Evolutionary conservation across 2,113 vertebrate genomes (phyloP), one percentile per base, ranked within the genome.

Genomic region (Arvicanthis niloticus): DNA sequence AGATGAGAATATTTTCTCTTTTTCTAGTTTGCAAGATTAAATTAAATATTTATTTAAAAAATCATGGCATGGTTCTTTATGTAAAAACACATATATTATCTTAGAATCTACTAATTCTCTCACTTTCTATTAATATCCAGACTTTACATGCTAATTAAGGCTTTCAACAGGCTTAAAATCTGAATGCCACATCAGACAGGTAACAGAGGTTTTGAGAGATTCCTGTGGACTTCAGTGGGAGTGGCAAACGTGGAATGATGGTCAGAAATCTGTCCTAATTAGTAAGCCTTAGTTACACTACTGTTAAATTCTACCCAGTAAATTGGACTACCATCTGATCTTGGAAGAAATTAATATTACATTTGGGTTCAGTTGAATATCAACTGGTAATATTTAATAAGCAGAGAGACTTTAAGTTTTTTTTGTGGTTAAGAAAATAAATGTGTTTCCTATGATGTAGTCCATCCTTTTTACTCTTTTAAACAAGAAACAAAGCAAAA

Each of bases 371-470:
- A 67, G 26, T 48, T 93, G 48, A 95, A 82, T 89, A 78, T 53
- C 73, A 95, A 72, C 26, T 58, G 8, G 53, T 60, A 76, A 92
- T 90, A 91, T 92, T 97, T 95, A 97, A 80, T 77, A 96, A 92
- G 22, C 53, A 97, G 37, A 85, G 65, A 16, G 19, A 92, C n/a
- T 76, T 95, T 53, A 93, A 96, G 89, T 81, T 70, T 12, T 65
- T 93, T 76, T 73, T 40, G n/a, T 88, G 72, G 26, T 91, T 60
- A 90, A 75, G 88, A 86, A 86, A 86, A 34, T 26, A 17, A 89
- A 45, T n/a, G 10, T 60, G 34, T 86, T 92, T 95, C 42, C 13
- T 77, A 56, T 68, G 19, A 58, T 78, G 8, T 24, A 92, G 42
- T 58, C 92, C 16, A 77, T 29, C 24, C 73, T 76, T 42, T 84